These are phyloP conservation scores for Aphidius colemani DNA, from an alignment of 2,888 invertebrate species.

Conservation along the genomic window DNA sequence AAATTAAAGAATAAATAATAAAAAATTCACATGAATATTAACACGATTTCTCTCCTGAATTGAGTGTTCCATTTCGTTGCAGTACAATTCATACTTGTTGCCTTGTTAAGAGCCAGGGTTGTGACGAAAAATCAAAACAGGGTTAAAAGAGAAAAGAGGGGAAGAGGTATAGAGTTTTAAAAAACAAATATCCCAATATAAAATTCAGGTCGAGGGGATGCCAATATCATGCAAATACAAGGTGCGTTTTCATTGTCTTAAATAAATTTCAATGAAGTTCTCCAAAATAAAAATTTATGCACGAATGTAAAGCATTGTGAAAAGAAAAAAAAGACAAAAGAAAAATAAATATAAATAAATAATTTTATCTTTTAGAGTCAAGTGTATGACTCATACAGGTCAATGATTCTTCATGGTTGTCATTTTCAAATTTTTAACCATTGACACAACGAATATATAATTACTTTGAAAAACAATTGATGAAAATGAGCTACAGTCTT, in stretches of 20 bases:
- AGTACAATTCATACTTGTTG: no score
- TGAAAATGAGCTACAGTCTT: not conserved
- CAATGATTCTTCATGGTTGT: no score
- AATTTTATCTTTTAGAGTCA: no score
- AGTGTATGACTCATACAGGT: no score
- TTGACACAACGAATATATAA: not conserved
- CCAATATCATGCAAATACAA: slow-evolving; percentile 26
- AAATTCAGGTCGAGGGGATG: slow-evolving; percentile 22
- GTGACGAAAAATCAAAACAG: no score
- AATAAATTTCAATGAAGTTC: slow-evolving; percentile 18
- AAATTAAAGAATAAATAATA: no score
- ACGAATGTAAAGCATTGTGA: not conserved
- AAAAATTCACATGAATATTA: not conserved
- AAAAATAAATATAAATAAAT: not conserved
- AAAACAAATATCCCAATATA: not conserved
- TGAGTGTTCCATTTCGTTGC: not conserved
- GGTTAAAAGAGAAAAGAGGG: no score
- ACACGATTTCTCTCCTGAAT: slow-evolving; percentile 5
- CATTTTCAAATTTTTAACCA: not conserved
- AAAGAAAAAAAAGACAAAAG: not conserved
- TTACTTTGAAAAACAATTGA: not conserved
- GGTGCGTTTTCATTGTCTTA: slow-evolving; percentile 21
- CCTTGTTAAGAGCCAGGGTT: no score
- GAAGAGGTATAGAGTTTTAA: not conserved
- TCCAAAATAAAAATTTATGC: slow-evolving; percentile 18